Evolutionary conservation across 1,140 invertebrate species (phyloP).

Genomic region (Drosophila bocqueti): DNA sequence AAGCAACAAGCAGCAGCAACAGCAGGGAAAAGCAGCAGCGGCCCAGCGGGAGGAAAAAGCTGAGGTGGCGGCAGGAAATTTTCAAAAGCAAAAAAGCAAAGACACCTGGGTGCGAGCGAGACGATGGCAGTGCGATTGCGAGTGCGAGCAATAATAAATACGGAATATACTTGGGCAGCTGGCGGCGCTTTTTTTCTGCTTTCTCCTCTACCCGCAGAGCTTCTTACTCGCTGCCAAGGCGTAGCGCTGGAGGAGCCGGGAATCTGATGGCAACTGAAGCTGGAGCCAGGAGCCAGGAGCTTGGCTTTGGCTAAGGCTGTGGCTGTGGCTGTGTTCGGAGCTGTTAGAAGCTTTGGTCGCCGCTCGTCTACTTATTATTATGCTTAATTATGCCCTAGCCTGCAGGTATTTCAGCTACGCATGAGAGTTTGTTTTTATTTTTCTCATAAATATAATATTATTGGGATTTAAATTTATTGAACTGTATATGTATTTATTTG

Average conservation of each 20-base stretch:
- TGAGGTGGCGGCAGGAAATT: slow-evolving; percentile 12
- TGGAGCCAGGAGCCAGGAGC: slow-evolving; percentile 19
- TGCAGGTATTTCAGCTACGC: not conserved
- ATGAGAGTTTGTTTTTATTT: not conserved
- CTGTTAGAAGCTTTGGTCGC: slow-evolving; percentile 57
- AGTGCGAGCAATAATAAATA: slow-evolving; percentile 58
- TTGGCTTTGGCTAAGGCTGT: slow-evolving; percentile 16
- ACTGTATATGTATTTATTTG: not conserved
- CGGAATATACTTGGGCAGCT: slow-evolving; percentile 63
- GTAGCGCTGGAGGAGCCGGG: slow-evolving; percentile 1
- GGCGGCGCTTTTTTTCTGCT: slow-evolving; percentile 19
- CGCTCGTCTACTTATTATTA: slow-evolving; percentile 74
- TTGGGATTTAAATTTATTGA: not conserved
- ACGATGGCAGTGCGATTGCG: slow-evolving; percentile 14
- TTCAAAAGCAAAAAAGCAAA: slow-evolving; percentile 20
- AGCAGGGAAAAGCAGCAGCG: slow-evolving; percentile 43
- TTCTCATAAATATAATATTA: not conserved
- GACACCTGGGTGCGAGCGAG: slow-evolving; percentile 6
- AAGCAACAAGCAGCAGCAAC: slow-evolving; percentile 73
- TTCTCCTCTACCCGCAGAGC: slow-evolving; percentile 7
- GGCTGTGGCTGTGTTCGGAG: slow-evolving; percentile 20
- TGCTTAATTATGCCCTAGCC: slow-evolving; percentile 69
- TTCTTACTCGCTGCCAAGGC: slow-evolving; percentile 4
- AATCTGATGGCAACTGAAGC: slow-evolving; percentile 14
- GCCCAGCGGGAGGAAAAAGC: slow-evolving; percentile 19